Evolutionary conservation across 2,797 vertebrate genomes (phyloP), one percentile per base, ranked within the genome.

Genomic region (Catamblyrhynchus diadema): DNA sequence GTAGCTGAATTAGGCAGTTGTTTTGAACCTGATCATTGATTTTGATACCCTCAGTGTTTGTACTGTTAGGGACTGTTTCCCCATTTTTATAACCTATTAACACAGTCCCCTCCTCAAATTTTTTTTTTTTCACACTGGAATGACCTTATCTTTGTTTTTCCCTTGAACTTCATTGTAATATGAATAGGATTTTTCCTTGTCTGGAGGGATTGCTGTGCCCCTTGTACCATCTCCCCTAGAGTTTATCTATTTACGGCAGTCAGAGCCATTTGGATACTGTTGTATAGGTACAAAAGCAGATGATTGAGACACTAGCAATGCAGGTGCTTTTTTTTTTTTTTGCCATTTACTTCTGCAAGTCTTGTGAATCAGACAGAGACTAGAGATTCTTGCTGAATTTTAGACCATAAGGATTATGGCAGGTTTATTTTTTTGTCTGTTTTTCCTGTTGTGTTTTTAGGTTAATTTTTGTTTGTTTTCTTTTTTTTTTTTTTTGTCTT

Each of bases 281-380:
- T 47, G 37, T 50, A 1, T 6, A 42, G 18, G 5, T 50, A 53
- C 41, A 78, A 71, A 78, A 51, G 44, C 19, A 83, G 27, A 60
- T 10, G 6, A 32, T 0, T 8, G 24, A 45, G 10, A 14, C 19
- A 50, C 39, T 22, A 21, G 14, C 33, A 48, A 8, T 27, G 41
- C 21, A 33, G 9, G 8, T 35, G 23, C 0, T 20, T 28, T 19
- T 12, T 12, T 78, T 84, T 33, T 69, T 12, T 78, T 84, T 33
- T 65, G 7, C 24, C 19, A 27, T 33, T 64, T 85, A 6, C 39
- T 79, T 77, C 28, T 62, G 9, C 8, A 50, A 70, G 10, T 25
- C 54, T 23, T 66, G 33, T 33, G 42, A 51, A 37, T 62, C 48
- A 60, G 56, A 35, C 13, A 77, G 17, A 47, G 12, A 39, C 39